Percentiles rank a stretch among this genome's conserved stretches.
These are phyloP conservation scores for Machimus rusticus DNA, from an alignment of 2,888 invertebrate genomes.

Conservation along the genomic window DNA sequence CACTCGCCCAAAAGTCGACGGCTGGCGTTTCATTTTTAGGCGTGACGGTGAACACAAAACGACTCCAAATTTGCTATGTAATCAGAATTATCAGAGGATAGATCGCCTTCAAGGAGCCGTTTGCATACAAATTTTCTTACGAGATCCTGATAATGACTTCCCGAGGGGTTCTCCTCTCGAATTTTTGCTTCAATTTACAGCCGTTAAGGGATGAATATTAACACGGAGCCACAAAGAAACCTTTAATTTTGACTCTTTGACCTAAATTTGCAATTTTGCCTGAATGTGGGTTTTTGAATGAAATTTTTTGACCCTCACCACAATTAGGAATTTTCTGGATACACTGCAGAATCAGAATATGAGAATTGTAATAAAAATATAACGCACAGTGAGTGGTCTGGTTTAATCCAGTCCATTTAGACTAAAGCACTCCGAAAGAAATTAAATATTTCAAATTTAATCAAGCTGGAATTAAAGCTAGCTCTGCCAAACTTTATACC, in stretches of 20 bases:
- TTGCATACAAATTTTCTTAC: neutral
- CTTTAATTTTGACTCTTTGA: neutral
- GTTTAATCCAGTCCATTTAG: neutral
- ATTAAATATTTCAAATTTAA: neutral
- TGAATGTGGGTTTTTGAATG: neutral
- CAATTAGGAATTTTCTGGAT: neutral
- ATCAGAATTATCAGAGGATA: constrained; percentile 2
- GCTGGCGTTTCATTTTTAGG: neutral
- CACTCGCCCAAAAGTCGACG: neutral
- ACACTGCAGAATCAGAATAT: neutral
- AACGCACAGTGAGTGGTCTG: neutral
- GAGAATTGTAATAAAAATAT: neutral
- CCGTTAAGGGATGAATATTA: neutral
- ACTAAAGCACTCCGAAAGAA: neutral
- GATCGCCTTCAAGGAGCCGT: neutral
- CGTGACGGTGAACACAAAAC: neutral
- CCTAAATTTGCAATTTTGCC: neutral
- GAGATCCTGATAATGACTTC: neutral
- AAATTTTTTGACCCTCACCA: neutral
- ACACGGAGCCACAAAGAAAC: neutral
- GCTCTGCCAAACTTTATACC: neutral
- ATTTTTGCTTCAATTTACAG: neutral
- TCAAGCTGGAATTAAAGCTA: neutral
- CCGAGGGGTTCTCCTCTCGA: neutral
- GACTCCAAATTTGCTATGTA: neutral